phyloP scores from a whole-genome alignment of 2,888 invertebrate species.

The Rambutsinella grinnellia region DNA sequence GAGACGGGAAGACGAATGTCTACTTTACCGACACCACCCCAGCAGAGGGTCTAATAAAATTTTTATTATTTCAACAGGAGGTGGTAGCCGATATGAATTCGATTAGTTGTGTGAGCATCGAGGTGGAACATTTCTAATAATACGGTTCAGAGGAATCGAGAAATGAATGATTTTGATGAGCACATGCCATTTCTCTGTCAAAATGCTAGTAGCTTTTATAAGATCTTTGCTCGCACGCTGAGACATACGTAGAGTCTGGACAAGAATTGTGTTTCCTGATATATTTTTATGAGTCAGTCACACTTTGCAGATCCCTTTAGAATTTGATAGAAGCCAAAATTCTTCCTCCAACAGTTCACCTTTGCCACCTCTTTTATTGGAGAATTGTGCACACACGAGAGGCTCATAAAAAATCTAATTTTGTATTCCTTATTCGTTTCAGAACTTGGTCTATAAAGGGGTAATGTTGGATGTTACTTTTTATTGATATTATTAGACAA shows the following conservation, averaged over 20 bases:
- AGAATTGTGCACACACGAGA: neutral
- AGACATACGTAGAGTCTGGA: neutral
- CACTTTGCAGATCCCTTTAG: neutral
- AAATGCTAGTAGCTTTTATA: neutral
- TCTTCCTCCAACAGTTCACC: neutral
- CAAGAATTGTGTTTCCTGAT: neutral
- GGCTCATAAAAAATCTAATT: constrained; percentile 22
- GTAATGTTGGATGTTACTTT: neutral
- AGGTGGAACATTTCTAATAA: neutral
- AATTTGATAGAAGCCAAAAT: too few species aligned
- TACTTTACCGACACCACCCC: constrained; percentile 2
- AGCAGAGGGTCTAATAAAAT: constrained; percentile 17
- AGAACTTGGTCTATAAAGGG: neutral
- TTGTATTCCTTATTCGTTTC: constrained; percentile 19
- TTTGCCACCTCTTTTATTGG: constrained; percentile 7
- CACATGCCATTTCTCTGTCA: neutral
- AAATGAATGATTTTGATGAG: neutral
- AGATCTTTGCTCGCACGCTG: neutral
- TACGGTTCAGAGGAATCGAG: neutral
- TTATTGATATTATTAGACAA: neutral
- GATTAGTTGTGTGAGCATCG: neutral
- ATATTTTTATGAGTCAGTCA: neutral
- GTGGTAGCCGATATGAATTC: neutral
- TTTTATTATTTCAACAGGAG: constrained; percentile 31
- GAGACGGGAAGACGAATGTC: too few species aligned